A percentile compares a stretch with the other conserved stretches of the same genome.
phyloP scores from a whole-genome alignment of 2,113 vertebrate species.

The Malurus cyaneus region DNA sequence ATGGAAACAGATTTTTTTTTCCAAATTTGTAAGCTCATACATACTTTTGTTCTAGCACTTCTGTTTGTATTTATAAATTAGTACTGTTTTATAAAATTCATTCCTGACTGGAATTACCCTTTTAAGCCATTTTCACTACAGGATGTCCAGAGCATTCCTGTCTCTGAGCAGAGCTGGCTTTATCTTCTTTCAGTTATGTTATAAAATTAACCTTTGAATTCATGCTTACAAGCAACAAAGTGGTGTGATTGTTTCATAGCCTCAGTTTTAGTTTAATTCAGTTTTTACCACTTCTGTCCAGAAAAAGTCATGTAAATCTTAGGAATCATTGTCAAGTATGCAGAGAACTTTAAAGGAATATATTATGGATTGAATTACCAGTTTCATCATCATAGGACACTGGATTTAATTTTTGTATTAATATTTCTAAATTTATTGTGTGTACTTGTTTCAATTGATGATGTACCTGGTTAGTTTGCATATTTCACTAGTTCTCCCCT shows the following conservation, averaged over 20 bases:
- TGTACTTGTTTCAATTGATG: not conserved
- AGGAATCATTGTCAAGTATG: not conserved
- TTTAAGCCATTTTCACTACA: not conserved
- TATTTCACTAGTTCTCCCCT: not conserved
- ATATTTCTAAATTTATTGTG: not conserved
- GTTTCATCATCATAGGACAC: not conserved
- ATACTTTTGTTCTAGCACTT: not conserved
- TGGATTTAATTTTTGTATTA: not conserved
- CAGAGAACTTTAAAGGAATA: not conserved
- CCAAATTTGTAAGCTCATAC: not conserved
- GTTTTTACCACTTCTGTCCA: not conserved
- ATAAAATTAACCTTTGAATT: slow-evolving; percentile 46
- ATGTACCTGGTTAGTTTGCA: not conserved
- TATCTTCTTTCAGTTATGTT: not conserved
- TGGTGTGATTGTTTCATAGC: not conserved
- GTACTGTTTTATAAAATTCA: not conserved
- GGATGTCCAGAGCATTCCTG: not conserved
- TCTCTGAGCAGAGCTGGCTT: not conserved
- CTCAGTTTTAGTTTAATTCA: not conserved
- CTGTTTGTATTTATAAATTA: not conserved
- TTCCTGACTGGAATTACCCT: not conserved
- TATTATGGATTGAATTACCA: not conserved
- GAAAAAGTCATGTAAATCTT: not conserved
- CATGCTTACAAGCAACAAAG: not conserved
- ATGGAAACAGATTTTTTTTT: not conserved